Evolutionary conservation across 2,888 invertebrate species (phyloP).

Genomic region (Argyra leucocephala): DNA sequence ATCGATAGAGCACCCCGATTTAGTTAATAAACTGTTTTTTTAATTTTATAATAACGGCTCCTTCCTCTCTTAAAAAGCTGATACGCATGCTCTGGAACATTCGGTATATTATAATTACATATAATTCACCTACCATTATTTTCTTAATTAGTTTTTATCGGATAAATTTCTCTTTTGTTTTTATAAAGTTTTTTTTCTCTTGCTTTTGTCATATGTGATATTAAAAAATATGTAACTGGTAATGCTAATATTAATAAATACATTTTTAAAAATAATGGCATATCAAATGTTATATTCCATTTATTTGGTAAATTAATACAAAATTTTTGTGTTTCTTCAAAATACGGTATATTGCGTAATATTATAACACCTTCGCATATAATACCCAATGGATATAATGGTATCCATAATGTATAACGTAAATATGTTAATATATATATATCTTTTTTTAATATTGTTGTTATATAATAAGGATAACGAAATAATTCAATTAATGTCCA

Average conservation of each 20-base stretch:
- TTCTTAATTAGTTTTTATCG: background rate
- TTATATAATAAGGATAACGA: conserved; percentile 88
- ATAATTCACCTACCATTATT: no score
- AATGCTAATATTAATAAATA: conserved; percentile 68
- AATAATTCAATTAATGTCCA: conserved; percentile 78
- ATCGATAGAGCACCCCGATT: no score
- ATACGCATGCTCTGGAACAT: no score
- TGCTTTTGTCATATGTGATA: conserved; percentile 74
- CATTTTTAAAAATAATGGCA: conserved; percentile 66
- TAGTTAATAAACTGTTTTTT: no score
- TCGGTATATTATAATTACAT: no score
- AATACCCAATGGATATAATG: conserved; percentile 83
- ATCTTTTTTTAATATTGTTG: conserved; percentile 65
- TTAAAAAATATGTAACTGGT: conserved; percentile 66
- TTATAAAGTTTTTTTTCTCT: conserved; percentile 61
- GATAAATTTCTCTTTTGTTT: conserved; percentile 34
- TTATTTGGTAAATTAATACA: conserved; percentile 69
- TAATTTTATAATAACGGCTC: no score
- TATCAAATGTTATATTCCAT: conserved; percentile 78
- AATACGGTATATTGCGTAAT: conserved; percentile 76
- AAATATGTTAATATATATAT: conserved; percentile 77
- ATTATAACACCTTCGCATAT: conserved; percentile 75
- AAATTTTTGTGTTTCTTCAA: conserved; percentile 72
- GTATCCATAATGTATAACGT: conserved; percentile 87
- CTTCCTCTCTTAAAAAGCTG: no score